Conservation (phyloP, 2,888 invertebrate genomes). For the Calameuta pallipes region DNA sequence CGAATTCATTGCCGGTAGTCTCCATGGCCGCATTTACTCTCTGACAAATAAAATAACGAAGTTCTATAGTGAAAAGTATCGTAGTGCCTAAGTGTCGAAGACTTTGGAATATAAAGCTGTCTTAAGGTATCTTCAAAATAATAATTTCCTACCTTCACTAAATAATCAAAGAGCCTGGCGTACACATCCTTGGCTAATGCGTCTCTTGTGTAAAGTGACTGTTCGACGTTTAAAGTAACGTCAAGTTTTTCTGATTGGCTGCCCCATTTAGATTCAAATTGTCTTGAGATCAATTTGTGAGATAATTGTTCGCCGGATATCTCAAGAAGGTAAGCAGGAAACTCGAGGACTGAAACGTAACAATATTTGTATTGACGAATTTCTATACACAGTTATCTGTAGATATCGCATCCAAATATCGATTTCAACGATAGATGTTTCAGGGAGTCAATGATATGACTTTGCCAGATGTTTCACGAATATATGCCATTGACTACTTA, state of each 20-base stretch:
- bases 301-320: slow-evolving; percentile 69
- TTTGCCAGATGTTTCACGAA: neutral
- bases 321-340: slow-evolving; percentile 73
- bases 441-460: neutral
- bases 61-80: neutral
- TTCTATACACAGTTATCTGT: too few species aligned
- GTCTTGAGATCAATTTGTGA: slow-evolving; percentile 71
- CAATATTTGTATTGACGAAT: neutral
- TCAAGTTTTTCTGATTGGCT: slow-evolving; percentile 73
- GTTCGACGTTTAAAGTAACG: slow-evolving; percentile 74
- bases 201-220: slow-evolving; percentile 74
- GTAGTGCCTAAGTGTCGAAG: too few species aligned
- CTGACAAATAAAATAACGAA: slow-evolving; percentile 56
- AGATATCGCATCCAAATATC: too few species aligned
- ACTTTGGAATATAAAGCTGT: neutral
- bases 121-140: neutral
- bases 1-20: slow-evolving; percentile 65
- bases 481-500: slow-evolving; percentile 54
- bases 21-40: slow-evolving; percentile 74
- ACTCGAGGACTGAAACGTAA: slow-evolving; percentile 69
- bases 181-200: slow-evolving; percentile 76
- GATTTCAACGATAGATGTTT: neutral
- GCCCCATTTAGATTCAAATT: slow-evolving; percentile 78
- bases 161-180: slow-evolving; percentile 73
- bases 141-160: slow-evolving; percentile 66